A percentile compares a stretch with the other conserved stretches of the same genome.
Conservation (phyloP, 1,140 invertebrate species). For the Pteromalus puparum region DNA sequence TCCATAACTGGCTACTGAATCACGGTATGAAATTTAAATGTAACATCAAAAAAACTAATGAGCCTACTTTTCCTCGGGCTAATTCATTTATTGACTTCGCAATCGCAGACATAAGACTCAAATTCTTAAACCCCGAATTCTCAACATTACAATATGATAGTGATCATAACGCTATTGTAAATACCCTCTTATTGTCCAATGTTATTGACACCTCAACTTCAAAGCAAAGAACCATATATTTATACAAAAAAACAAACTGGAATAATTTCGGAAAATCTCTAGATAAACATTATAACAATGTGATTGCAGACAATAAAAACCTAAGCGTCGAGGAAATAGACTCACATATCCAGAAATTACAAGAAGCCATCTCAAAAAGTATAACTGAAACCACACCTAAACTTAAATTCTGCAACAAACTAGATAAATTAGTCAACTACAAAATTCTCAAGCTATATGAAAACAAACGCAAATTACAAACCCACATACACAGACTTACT, state of each 20-base stretch:
- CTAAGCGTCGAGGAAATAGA: background rate
- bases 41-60: background rate
- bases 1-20: background rate
- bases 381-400: too few relatives aligned
- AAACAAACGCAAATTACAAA: too few relatives aligned
- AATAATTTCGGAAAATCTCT: background rate
- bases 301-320: background rate
- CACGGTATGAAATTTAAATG: background rate
- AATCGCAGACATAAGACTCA: background rate
- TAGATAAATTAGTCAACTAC: too few relatives aligned
- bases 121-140: background rate
- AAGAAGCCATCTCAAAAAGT: too few relatives aligned
- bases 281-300: background rate
- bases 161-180: background rate
- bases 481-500: too few relatives aligned
- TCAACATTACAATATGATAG: background rate
- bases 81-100: background rate
- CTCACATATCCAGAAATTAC: background rate
- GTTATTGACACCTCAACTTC: background rate
- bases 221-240: too few relatives aligned
- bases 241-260: conserved; percentile 15
- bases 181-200: too few relatives aligned
- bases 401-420: too few relatives aligned
- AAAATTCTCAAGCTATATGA: too few relatives aligned
- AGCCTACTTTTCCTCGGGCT: background rate